phyloP scores from a whole-genome alignment of 2,888 invertebrate genomes.

The Cantharis nigra region DNA sequence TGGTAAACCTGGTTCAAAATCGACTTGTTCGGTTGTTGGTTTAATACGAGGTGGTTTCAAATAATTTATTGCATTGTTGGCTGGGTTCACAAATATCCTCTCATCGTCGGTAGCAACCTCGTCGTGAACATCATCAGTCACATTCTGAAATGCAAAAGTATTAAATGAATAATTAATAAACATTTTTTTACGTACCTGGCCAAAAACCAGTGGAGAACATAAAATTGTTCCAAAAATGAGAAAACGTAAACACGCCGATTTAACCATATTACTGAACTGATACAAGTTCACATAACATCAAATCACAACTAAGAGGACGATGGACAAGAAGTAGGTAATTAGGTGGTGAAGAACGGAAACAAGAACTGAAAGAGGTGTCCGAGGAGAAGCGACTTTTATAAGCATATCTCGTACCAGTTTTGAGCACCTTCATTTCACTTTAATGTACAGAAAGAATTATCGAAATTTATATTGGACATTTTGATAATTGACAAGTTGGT shows the following conservation, averaged over 20 bases:
- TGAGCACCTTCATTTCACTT: slow-evolving; percentile 21
- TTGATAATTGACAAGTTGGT: background rate
- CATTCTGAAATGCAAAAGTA: background rate
- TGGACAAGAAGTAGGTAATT: slow-evolving; percentile 29
- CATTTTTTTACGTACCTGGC: slow-evolving; percentile 1
- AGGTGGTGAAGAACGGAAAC: slow-evolving; percentile 25
- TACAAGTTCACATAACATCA: background rate
- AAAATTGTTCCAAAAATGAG: background rate
- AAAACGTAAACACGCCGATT: background rate
- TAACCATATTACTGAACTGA: background rate
- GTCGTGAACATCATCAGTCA: background rate
- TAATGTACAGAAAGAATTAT: slow-evolving; percentile 18
- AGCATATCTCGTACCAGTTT: slow-evolving; percentile 22
- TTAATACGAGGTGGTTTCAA: slow-evolving; percentile 23
- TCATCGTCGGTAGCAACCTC: background rate
- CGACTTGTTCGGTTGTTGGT: slow-evolving; percentile 38
- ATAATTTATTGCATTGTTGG: slow-evolving; percentile 3
- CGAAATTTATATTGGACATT: background rate
- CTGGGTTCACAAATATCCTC: slow-evolving; percentile 17
- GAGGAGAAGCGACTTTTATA: slow-evolving; percentile 8
- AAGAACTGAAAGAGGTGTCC: slow-evolving; percentile 17
- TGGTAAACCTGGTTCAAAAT: slow-evolving; percentile 42
- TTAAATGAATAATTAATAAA: background rate
- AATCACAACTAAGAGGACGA: slow-evolving; percentile 9
- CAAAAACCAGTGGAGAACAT: background rate